Evolutionary conservation across 1,140 invertebrate species (phyloP), one percentile per base, ranked within the genome.

Genomic region (Drosophila pruinosa): DNA sequence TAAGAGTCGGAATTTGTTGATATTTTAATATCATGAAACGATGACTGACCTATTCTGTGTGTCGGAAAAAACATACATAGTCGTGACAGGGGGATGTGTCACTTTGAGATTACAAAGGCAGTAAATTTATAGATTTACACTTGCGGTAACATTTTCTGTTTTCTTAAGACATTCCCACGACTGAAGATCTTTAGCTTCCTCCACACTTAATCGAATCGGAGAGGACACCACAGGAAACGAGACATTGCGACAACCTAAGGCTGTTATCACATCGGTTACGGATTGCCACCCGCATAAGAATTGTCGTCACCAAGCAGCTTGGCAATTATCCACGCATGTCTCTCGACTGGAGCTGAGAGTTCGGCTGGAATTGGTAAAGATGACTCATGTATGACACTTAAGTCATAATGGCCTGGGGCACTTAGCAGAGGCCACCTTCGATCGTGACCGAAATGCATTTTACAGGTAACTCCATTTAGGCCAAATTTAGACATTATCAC

Each of bases 401-500:
- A 85, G 65, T 72, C 74, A 81, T 85, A 85, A 86, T 85, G 81
- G 73, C 48, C 61, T 65, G 68, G 38, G 81, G 81, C 81, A 85
- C 81, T 85, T 86, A 86, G 73, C 59, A 41, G 41, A 22, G 80
- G 38, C 63, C 59, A 56, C 31, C 53, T 67, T 59, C 34, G 68
- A 72, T 72, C 73, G 70, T 76, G 70, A 63, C 52, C 47, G 38
- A 57, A 68, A 76, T 73, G 64, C 39, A 28, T 71, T 71, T 70
- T 71, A 76, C 70, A 63, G 64, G 41, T 75, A 54, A 73, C 41
- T 63, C 73, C 41, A 73, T 71, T 76, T 72, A 34, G 78, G 65
- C 77, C 82, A 85, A 86, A 85, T 85, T 88, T 85, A 85, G 81
- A 86, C 81, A 85, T 85, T 85, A 85, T 57, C 77, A 62, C 69